Percentiles rank a stretch among this genome's conserved stretches.
Evolutionary conservation across 2,888 invertebrate species (phyloP).

Genomic region (Andrena flavipes): DNA sequence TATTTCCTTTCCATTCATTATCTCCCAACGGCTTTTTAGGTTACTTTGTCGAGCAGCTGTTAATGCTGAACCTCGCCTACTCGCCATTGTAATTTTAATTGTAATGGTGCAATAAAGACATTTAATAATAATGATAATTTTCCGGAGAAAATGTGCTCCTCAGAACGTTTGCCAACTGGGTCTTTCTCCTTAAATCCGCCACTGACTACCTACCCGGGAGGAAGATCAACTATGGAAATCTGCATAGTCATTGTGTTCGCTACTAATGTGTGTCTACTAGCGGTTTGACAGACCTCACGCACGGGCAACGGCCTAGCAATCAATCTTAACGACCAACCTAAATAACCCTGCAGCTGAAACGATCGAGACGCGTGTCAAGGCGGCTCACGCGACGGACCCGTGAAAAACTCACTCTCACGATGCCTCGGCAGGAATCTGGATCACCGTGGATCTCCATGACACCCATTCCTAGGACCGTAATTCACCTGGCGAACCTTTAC

Average conservation of each 20-base stretch:
- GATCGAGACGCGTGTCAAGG: conserved; percentile 45
- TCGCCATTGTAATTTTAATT: too few relatives aligned
- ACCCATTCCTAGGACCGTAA: conserved; percentile 39
- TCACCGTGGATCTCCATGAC: conserved; percentile 35
- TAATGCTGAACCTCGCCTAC: too few relatives aligned
- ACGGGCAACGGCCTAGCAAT: conserved; percentile 60
- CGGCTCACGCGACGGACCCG: not conserved
- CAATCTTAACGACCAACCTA: conserved; percentile 65
- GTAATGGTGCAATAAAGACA: too few relatives aligned
- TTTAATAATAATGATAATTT: too few relatives aligned
- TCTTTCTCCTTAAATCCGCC: not conserved
- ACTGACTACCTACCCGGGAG: not conserved
- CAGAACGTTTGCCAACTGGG: not conserved
- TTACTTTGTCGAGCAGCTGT: too few relatives aligned
- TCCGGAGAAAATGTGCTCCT: not conserved
- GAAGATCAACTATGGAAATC: not conserved
- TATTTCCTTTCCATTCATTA: too few relatives aligned
- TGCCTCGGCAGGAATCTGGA: conserved; percentile 47
- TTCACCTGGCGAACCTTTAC: conserved; percentile 23
- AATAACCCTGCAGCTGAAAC: conserved; percentile 52
- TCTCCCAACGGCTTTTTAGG: too few relatives aligned
- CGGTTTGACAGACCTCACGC: conserved; percentile 23
- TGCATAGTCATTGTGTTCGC: not conserved
- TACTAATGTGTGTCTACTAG: not conserved
- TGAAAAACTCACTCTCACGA: conserved; percentile 23